Base-by-base conservation (phyloP, 2,113 vertebrate species). In the Chamaetylas fuelleborni region DNA sequence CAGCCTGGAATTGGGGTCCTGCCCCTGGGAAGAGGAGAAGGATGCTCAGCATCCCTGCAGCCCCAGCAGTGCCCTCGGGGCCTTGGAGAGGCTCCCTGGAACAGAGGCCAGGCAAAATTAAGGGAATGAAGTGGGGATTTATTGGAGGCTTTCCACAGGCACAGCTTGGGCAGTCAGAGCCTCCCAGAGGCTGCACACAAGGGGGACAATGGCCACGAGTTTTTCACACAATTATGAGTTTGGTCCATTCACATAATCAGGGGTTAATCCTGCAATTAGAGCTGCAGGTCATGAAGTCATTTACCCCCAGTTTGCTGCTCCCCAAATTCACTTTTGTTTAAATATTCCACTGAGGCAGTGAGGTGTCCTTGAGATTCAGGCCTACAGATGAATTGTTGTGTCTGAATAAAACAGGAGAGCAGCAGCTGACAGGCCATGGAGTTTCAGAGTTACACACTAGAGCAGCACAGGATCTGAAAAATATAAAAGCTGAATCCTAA, bases 391-490 rank as follows among this genome's bases (percentile, higher is more conserved):
- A 29, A 42, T 23, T 14, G 11, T 23, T 51, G 4, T 43, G 8
- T 11, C 24, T 43, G 38, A 43, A 24, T 34, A 14, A 43, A 53
- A 16, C 3, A 6, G 34, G 2, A 47, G 54, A 24, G 8, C 9
- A n/a, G 33, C 8, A 29, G 26, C 19, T 48, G n/a, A 11, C 42
- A 36, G 56, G n/a, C 43, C 3, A 1, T 42, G 76, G 60, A 24
- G 11, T 2, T 34, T 3, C 3, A 4, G 23, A 51, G 24, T 42
- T 34, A 19, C 0, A 3, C 31, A 18, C 60, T 8, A 29, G 1
- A 29, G 33, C 38, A 79, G 33, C 1, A 5, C 38, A 53, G 60
- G 7, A 7, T 8, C 13, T 54, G 38, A 14, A 29, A n/a, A 53
- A 18, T 1, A 18, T 5, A 23, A 53, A 29, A 65, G 19, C 19